phyloP scores from a whole-genome alignment of 2,113 vertebrate genomes.

The Gobius niger region DNA sequence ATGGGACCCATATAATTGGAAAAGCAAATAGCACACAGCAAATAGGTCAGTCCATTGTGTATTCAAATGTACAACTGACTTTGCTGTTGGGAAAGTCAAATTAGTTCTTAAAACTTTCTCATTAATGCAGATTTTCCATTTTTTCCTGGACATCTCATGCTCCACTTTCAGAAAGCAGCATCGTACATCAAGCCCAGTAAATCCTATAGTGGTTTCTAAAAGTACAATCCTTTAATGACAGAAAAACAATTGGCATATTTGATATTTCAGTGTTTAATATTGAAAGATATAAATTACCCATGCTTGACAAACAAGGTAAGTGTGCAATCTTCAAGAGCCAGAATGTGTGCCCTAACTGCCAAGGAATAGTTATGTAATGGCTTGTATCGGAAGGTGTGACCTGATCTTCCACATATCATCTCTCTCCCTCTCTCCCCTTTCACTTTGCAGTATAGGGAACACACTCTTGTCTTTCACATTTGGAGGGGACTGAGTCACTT shows the following conservation, averaged over 20 bases:
- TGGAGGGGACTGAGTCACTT: not conserved
- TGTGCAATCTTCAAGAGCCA: constrained; percentile 10
- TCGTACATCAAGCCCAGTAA: not conserved
- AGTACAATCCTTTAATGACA: not conserved
- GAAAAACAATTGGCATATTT: not conserved
- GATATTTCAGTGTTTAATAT: not conserved
- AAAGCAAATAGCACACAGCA: constrained; percentile 31
- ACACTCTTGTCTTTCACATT: constrained; percentile 25
- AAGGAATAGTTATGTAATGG: constrained; percentile 46
- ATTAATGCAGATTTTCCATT: not conserved
- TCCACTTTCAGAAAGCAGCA: too few relatives aligned
- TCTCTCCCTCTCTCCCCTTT: constrained; percentile 6
- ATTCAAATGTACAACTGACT: constrained; percentile 3
- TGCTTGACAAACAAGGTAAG: not conserved
- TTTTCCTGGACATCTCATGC: too few relatives aligned
- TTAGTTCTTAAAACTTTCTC: not conserved
- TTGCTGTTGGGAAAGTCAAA: constrained; percentile 6
- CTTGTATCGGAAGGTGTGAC: constrained; percentile 64
- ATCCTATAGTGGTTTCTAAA: not conserved
- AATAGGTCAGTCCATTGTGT: constrained; percentile 16
- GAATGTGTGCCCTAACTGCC: constrained; percentile 36
- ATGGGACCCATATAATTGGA: constrained; percentile 36
- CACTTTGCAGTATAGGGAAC: constrained; percentile 4
- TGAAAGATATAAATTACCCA: not conserved
- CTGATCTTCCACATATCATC: constrained; percentile 53